These are phyloP conservation scores for Chymomyza caudatula DNA, from an alignment of 2,888 invertebrate genomes.

Conservation along the genomic window DNA sequence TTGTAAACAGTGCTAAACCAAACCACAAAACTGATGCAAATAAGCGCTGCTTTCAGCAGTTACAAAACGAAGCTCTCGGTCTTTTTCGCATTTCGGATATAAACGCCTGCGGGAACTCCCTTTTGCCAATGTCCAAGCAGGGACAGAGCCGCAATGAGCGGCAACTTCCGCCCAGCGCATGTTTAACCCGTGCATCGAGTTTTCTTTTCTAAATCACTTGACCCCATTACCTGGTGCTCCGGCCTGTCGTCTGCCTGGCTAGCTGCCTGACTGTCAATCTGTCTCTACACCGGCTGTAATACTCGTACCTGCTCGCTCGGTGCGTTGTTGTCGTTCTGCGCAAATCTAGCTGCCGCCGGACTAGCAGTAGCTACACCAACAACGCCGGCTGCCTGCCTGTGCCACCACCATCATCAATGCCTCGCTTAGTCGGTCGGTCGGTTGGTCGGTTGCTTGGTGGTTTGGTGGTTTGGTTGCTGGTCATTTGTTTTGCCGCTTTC, in stretches of 20 bases:
- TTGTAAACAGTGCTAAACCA: too few relatives aligned
- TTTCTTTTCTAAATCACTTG: conserved; percentile 65
- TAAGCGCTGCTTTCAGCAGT: background rate
- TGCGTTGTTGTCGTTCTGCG: conserved; percentile 4
- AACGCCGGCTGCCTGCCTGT: background rate
- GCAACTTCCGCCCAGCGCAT: background rate
- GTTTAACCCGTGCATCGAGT: conserved; percentile 2
- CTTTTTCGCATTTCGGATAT: too few relatives aligned
- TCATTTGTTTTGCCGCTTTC: conserved; percentile 71
- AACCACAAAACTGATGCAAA: background rate
- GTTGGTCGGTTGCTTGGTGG: conserved; percentile 39
- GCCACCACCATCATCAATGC: background rate
- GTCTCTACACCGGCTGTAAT: background rate
- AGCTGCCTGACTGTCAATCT: background rate
- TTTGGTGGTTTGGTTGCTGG: conserved; percentile 39
- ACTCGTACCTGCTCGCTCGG: conserved; percentile 1
- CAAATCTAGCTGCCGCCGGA: conserved; percentile 10
- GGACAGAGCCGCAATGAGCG: background rate
- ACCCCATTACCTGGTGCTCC: conserved; percentile 67
- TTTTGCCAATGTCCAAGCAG: background rate
- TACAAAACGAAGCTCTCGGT: background rate
- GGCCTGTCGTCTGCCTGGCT: background rate
- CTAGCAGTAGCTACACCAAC: conserved; percentile 10
- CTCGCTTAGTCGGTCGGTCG: background rate
- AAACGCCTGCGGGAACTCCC: background rate